Base-by-base conservation (phyloP, 2,888 invertebrate genomes). In the Lymantria dispar region DNA sequence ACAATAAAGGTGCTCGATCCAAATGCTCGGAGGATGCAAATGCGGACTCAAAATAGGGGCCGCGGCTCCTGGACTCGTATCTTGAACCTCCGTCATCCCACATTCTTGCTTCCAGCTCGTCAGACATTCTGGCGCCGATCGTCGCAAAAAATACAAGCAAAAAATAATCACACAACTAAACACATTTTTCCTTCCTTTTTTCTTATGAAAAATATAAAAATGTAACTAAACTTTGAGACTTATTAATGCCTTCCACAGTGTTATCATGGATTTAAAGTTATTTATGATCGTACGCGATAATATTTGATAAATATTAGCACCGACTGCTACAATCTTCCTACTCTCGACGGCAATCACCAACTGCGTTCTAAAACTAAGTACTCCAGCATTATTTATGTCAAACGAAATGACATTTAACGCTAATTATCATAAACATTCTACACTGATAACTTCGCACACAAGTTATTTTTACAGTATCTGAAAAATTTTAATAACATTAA, bases 121-220 rank as follows among this genome's bases (percentile, higher is more conserved):
- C 90, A 89, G 90, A 90, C 90, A 91, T 91, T 70, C 87, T 87
- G 89, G 89, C 86, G 87, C 87, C 87, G 62, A 55, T 54, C 40
- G 52, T 61, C 60, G 63, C 68, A 59, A 65, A 59, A 60, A 64
- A 22, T 62, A 50, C 48, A 57, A 62, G 50, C 48, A 57, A 59
- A 52, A 55, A 58, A 52, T 50, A 14, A 56, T 61, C 63, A 62
- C 66, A 65, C 45, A 55, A 67, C 58, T 60, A 54, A 68, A 64
- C 70, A 75, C 76, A 72, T 74, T 57, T 62, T 63, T 50, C 41
- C 30, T 36, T 11, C 31, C 7, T 47, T 41, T 47, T 50, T 46
- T 44, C 54, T 38, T 57, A 56, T 40, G 45, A 56, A 22, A 22
- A 22, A 3, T 22, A 22, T 22, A 31, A 45, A 50, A 43, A 44